These are phyloP conservation scores for Lucilia sericata DNA, from an alignment of 1,140 invertebrate genomes.

Conservation along the genomic window DNA sequence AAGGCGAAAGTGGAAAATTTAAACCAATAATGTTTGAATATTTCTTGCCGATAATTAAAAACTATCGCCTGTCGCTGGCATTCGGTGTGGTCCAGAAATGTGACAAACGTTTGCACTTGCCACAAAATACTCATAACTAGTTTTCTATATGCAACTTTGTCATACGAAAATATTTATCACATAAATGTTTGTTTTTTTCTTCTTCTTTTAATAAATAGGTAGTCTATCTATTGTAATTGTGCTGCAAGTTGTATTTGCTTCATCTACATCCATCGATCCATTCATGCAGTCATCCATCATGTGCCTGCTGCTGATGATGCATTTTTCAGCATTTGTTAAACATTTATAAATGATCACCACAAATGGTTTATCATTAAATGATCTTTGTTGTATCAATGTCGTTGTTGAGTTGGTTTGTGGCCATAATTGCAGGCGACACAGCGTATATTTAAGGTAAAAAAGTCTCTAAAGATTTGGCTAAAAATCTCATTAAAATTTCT, in stretches of 20 bases:
- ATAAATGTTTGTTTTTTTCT: neutral
- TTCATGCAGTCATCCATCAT: neutral
- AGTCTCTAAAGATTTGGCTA: conserved; percentile 26
- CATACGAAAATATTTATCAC: neutral
- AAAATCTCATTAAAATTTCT: conserved; percentile 25
- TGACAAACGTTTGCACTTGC: conserved; percentile 1
- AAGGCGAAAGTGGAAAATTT: neutral
- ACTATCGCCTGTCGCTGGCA: neutral
- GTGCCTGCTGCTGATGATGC: neutral
- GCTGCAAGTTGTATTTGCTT: neutral
- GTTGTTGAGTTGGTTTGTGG: neutral
- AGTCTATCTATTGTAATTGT: neutral
- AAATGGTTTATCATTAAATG: conserved; percentile 21
- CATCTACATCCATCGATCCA: neutral
- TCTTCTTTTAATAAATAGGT: too few relatives aligned
- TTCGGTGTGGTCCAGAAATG: neutral
- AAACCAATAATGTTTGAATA: neutral
- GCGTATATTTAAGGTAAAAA: conserved; percentile 20
- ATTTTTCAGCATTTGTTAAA: neutral
- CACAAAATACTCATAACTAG: conserved; percentile 4
- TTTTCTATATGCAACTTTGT: neutral
- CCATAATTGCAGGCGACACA: neutral
- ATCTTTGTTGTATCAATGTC: conserved; percentile 9
- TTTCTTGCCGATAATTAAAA: neutral
- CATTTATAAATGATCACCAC: conserved; percentile 20